Percentiles rank a stretch among this genome's conserved stretches.
Conservation (phyloP, 2,888 invertebrate genomes). For the Eueremaeus valkanovi region DNA sequence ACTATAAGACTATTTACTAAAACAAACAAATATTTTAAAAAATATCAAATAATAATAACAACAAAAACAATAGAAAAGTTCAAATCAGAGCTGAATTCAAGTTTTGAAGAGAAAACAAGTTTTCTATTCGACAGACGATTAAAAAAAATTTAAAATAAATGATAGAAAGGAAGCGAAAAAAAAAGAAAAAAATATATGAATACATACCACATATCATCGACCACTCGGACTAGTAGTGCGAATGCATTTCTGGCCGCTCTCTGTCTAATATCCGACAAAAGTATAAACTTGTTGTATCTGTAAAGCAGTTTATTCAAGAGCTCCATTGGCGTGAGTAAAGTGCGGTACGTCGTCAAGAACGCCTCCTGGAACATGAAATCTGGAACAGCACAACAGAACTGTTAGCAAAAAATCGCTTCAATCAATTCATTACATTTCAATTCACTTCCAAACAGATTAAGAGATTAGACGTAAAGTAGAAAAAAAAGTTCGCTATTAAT, state of each 20-base stretch:
- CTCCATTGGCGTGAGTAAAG: slow-evolving; percentile 82
- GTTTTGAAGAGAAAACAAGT: slow-evolving; percentile 1
- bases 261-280: slow-evolving; percentile 56
- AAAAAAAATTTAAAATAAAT: not conserved
- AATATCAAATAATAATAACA: slow-evolving; percentile 13
- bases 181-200: not conserved
- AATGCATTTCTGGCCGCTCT: slow-evolving; percentile 72
- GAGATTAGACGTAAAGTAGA: not conserved
- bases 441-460: not conserved
- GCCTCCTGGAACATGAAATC: slow-evolving; percentile 95
- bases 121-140: slow-evolving; percentile 10
- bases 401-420: not conserved
- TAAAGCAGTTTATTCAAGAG: slow-evolving; percentile 79
- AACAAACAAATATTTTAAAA: not conserved
- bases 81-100: slow-evolving; percentile 15
- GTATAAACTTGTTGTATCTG: slow-evolving; percentile 68
- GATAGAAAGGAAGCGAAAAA: not conserved
- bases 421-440: not conserved
- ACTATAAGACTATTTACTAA: not conserved
- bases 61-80: slow-evolving; percentile 10
- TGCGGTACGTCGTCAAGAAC: slow-evolving; percentile 94
- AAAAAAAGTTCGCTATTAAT: no score
- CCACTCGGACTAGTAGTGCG: slow-evolving; percentile 85
- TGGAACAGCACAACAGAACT: slow-evolving; percentile 55
- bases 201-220: slow-evolving; percentile 84